Evolutionary conservation across 2,797 vertebrate genomes (phyloP).

Genomic region (Microtus agrestis): DNA sequence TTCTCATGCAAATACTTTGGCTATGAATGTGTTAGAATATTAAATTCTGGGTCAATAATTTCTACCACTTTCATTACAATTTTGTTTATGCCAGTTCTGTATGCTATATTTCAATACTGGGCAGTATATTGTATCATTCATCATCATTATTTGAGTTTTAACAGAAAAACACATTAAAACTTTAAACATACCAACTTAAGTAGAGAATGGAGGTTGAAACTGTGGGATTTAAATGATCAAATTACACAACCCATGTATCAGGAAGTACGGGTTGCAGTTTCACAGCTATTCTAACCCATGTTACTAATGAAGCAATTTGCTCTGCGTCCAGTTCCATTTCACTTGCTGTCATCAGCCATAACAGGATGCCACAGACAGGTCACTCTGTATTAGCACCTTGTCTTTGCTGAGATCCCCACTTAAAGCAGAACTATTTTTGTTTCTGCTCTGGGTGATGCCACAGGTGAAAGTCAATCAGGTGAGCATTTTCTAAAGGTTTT

Average conservation of each 20-base stretch:
- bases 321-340: slow-evolving; percentile 88
- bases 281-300: slow-evolving; percentile 80
- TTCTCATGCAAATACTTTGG: neutral
- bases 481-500: slow-evolving; percentile 73
- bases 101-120: neutral
- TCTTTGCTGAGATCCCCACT: slow-evolving; percentile 82
- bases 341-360: slow-evolving; percentile 87
- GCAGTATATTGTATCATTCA: neutral
- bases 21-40: neutral
- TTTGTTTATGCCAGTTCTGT: neutral
- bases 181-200: slow-evolving; percentile 58
- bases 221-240: slow-evolving; percentile 82
- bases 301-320: slow-evolving; percentile 89
- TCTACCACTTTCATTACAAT: neutral
- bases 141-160: neutral
- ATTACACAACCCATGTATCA: slow-evolving; percentile 81
- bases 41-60: neutral
- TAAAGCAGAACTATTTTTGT: slow-evolving; percentile 83
- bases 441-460: slow-evolving; percentile 74
- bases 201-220: slow-evolving; percentile 63
- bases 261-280: slow-evolving; percentile 81
- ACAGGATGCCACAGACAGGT: slow-evolving; percentile 83
- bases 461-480: slow-evolving; percentile 74
- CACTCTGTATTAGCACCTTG: slow-evolving; percentile 85
- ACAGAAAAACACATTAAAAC: slow-evolving; percentile 60